Evolutionary conservation across 2,113 vertebrate genomes (phyloP).

Genomic region (Paradisaea rubra): DNA sequence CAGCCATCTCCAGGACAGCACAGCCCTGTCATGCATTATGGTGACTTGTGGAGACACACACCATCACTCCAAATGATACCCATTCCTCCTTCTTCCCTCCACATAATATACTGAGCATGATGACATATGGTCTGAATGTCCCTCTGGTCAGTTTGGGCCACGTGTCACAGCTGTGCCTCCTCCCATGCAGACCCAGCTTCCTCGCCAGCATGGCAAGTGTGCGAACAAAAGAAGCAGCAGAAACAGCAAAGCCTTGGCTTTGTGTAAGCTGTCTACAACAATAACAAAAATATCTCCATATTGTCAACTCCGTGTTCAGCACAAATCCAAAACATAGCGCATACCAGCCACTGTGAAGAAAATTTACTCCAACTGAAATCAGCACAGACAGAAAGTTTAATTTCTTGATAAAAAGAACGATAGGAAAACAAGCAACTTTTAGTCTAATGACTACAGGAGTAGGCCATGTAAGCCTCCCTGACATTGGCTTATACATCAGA

Average conservation of each 20-base stretch:
- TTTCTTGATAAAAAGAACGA: neutral
- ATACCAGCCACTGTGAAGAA: neutral
- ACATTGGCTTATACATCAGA: neutral
- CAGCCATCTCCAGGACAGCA: neutral
- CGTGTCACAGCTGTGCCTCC: neutral
- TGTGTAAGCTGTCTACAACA: neutral
- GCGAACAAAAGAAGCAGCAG: neutral
- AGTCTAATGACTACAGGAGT: neutral
- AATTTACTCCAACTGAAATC: neutral
- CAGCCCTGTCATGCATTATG: neutral
- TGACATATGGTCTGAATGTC: neutral
- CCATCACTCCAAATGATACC: neutral
- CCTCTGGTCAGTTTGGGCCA: neutral
- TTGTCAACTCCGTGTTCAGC: neutral
- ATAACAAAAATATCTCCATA: neutral
- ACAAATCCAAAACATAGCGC: neutral
- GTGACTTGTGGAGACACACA: neutral
- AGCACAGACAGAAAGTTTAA: neutral
- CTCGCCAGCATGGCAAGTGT: neutral
- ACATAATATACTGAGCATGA: neutral
- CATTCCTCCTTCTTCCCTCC: neutral
- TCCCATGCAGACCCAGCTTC: neutral
- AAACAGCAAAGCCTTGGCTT: neutral
- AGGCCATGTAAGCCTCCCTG: neutral
- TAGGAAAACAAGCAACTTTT: neutral